These are phyloP conservation scores for Capromys pilorides DNA, from an alignment of 2,797 vertebrate species.

Conservation along the genomic window DNA sequence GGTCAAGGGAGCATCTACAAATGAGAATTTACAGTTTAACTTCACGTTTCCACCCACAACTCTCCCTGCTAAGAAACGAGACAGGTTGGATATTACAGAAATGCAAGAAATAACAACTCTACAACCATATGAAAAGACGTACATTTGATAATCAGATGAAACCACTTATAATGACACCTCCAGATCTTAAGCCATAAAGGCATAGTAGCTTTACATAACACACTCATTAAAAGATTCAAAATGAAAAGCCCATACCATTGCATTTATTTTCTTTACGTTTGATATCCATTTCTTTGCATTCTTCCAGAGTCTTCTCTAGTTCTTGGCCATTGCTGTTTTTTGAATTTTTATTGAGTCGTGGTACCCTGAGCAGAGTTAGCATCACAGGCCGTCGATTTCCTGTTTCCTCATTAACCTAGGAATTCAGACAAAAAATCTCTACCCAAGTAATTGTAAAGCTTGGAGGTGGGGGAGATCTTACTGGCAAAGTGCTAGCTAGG, in stretches of 20 bases:
- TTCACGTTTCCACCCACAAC: background rate
- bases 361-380: conserved; percentile 93
- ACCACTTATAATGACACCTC: background rate
- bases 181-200: conserved; percentile 17
- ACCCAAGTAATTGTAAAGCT: background rate
- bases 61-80: conserved; percentile 15
- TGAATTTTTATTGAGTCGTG: conserved; percentile 89
- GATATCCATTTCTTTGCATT: conserved; percentile 86
- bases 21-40: conserved; percentile 49
- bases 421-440: conserved; percentile 42
- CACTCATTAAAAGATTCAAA: conserved; percentile 40
- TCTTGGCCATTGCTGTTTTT: conserved; percentile 90
- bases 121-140: conserved; percentile 17
- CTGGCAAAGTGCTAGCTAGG: conserved; percentile 37
- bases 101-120: conserved; percentile 32
- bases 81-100: conserved; percentile 43
- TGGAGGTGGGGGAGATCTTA: background rate
- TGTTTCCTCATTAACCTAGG: conserved; percentile 96
- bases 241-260: conserved; percentile 80
- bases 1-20: conserved; percentile 73
- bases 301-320: conserved; percentile 90
- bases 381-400: conserved; percentile 96
- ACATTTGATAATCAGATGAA: background rate
- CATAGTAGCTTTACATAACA: background rate
- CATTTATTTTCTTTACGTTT: conserved; percentile 85